Evolutionary conservation across 2,113 vertebrate species (phyloP).

Genomic region (Hirundichthys speculiger): DNA sequence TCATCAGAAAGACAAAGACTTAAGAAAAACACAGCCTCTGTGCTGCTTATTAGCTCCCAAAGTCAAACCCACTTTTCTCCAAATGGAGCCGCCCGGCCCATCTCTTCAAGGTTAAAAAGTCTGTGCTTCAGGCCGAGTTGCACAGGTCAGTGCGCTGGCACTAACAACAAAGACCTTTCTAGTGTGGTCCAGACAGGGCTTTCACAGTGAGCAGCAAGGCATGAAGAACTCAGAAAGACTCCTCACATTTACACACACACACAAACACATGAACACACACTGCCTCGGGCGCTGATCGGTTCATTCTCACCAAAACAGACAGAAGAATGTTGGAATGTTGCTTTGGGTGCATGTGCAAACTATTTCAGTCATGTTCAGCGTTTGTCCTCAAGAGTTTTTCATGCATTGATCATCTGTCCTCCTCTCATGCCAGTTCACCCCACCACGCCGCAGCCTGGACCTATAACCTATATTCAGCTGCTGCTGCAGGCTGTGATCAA

Average conservation of each 20-base stretch:
- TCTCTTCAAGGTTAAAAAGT: slow-evolving; percentile 68
- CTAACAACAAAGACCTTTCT: slow-evolving; percentile 69
- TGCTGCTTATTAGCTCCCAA: slow-evolving; percentile 38
- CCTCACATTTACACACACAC: slow-evolving; percentile 34
- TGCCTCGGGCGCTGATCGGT: slow-evolving; percentile 40
- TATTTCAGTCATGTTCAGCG: slow-evolving; percentile 15
- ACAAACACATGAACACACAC: slow-evolving; percentile 17
- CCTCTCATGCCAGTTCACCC: slow-evolving; percentile 6
- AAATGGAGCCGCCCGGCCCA: slow-evolving; percentile 36
- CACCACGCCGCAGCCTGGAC: slow-evolving; percentile 13
- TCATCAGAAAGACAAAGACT: slow-evolving; percentile 37
- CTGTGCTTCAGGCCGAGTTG: slow-evolving; percentile 51
- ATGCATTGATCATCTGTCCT: slow-evolving; percentile 12
- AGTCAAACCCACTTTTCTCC: slow-evolving; percentile 35
- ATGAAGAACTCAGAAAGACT: slow-evolving; percentile 60
- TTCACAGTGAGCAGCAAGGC: slow-evolving; percentile 70
- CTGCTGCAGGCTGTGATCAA: slow-evolving; percentile 46
- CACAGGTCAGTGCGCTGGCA: slow-evolving; percentile 72
- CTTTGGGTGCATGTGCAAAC: slow-evolving; percentile 35
- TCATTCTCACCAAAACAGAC: slow-evolving; percentile 39
- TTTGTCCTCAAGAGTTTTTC: slow-evolving; percentile 20
- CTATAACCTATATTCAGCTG: slow-evolving; percentile 52
- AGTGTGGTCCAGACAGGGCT: slow-evolving; percentile 64
- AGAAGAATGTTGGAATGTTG: slow-evolving; percentile 62
- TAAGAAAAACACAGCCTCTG: slow-evolving; percentile 23